A percentile compares a stretch with the other conserved stretches of the same genome.
Evolutionary conservation across 1,140 invertebrate genomes (phyloP).

Genomic region (Coenobita brevimanus): DNA sequence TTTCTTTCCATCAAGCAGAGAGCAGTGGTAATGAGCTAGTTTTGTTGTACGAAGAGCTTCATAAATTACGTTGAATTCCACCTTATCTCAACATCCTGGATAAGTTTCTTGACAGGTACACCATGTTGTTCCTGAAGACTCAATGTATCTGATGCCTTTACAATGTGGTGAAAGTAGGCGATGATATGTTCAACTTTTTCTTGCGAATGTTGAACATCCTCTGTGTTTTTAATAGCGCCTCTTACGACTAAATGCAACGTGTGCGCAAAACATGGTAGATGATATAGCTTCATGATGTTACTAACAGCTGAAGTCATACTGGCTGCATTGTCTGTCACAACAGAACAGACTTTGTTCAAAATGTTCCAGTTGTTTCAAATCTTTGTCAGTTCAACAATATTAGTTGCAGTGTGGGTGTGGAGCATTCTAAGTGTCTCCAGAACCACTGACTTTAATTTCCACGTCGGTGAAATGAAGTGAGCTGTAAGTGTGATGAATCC

Average conservation of each 20-base stretch:
- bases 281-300: neutral
- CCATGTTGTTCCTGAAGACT: neutral
- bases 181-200: neutral
- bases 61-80: neutral
- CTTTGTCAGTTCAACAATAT: neutral
- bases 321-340: neutral
- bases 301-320: neutral
- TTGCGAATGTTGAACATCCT: neutral
- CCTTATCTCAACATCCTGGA: conserved; percentile 7
- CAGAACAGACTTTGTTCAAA: neutral
- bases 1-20: too few relatives aligned
- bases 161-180: conserved; percentile 5
- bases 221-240: neutral
- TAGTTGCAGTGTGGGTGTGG: neutral
- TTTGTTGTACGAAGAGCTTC: too few relatives aligned
- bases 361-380: conserved; percentile 3
- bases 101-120: neutral
- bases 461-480: neutral
- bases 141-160: neutral
- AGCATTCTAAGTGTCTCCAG: neutral
- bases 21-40: too few relatives aligned
- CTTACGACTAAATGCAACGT: neutral
- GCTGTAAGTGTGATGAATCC: neutral
- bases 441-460: neutral
- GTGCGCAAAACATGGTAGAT: conserved; percentile 2